A percentile compares a stretch with the other conserved stretches of the same genome.
phyloP scores from a whole-genome alignment of 2,888 invertebrate genomes.

The Drosophila neotestacea region DNA sequence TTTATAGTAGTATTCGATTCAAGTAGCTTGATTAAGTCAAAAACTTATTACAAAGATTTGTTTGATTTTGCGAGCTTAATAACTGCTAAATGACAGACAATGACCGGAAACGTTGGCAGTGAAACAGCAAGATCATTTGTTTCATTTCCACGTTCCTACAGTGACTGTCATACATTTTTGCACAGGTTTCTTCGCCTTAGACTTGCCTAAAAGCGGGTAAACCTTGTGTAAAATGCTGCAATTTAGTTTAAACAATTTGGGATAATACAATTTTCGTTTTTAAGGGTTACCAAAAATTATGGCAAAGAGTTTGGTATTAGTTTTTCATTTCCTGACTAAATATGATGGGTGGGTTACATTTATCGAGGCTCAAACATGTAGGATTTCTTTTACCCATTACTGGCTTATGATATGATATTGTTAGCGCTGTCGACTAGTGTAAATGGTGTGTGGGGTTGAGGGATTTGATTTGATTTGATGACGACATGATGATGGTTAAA shows the following conservation, averaged over 20 bases:
- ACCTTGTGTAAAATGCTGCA: constrained; percentile 31
- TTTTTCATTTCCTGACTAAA: constrained; percentile 36
- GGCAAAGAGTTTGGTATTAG: constrained; percentile 30
- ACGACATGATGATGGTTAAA: constrained; percentile 15
- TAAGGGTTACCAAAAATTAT: constrained; percentile 40
- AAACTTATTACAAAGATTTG: constrained; percentile 34
- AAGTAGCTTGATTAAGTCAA: constrained; percentile 26
- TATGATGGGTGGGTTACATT: constrained; percentile 73
- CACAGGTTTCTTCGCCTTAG: constrained; percentile 27
- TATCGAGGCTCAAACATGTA: constrained; percentile 49
- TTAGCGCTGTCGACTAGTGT: constrained; percentile 38
- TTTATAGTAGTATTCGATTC: constrained; percentile 13
- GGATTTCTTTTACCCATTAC: constrained; percentile 32
- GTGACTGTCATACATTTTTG: not conserved
- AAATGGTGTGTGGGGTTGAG: constrained; percentile 15
- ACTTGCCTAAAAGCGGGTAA: constrained; percentile 8
- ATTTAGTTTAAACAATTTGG: constrained; percentile 9
- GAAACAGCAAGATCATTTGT: constrained; percentile 39
- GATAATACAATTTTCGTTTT: constrained; percentile 12
- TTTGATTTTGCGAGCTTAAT: constrained; percentile 15
- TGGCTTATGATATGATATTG: constrained; percentile 42
- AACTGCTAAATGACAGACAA: not conserved
- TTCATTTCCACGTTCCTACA: constrained; percentile 26
- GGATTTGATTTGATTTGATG: constrained; percentile 2
- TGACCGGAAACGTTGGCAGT: constrained; percentile 24